These are phyloP conservation scores for Apteryx owenii DNA, from an alignment of 2,113 vertebrate genomes.

Conservation along the genomic window DNA sequence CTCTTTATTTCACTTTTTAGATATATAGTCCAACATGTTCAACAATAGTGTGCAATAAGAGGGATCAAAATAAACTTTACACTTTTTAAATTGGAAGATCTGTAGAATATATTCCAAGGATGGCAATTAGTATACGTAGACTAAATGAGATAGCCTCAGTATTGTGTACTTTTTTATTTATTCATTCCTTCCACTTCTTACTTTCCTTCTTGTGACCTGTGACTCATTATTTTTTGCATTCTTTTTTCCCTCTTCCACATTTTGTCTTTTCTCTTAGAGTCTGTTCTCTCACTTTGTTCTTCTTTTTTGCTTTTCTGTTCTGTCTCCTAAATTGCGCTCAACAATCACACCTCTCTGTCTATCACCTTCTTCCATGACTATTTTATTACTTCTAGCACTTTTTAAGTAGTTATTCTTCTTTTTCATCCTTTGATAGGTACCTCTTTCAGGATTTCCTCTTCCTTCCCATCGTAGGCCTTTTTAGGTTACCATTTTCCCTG, in stretches of 20 bases:
- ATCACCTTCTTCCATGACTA: neutral
- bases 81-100: neutral
- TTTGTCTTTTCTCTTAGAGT: neutral
- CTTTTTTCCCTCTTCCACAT: neutral
- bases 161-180: neutral
- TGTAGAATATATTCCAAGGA: neutral
- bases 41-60: neutral
- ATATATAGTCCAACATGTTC: neutral
- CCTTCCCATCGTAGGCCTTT: neutral
- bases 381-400: neutral
- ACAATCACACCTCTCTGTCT: neutral
- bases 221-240: neutral
- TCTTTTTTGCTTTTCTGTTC: neutral
- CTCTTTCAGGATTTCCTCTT: neutral
- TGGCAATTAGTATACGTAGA: neutral
- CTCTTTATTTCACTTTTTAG: neutral
- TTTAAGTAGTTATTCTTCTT: neutral
- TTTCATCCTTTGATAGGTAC: neutral
- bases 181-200: neutral
- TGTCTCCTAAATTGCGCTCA: constrained; percentile 1
- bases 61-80: neutral
- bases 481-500: neutral
- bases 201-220: neutral
- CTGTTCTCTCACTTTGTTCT: neutral
- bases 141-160: neutral